Conservation (phyloP, 2,797 vertebrate genomes). For the Chrysocyon brachyurus region DNA sequence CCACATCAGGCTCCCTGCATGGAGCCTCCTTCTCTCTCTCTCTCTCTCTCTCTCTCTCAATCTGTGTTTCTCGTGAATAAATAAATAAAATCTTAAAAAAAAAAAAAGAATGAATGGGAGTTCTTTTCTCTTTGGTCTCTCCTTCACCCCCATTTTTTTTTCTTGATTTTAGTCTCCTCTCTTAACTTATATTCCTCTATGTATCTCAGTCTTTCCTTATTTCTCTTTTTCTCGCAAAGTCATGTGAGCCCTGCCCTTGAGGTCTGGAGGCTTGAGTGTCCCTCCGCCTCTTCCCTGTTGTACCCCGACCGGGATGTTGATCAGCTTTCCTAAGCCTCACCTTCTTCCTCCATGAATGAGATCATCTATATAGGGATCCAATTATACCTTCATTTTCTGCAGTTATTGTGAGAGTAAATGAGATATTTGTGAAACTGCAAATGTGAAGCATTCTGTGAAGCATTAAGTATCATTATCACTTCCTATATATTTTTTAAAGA, state of each 20-base stretch:
- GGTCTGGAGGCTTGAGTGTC: neutral
- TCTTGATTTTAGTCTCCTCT: neutral
- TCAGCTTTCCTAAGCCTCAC: neutral
- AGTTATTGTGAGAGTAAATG: neutral
- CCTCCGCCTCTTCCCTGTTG: neutral
- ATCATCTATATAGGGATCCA: neutral
- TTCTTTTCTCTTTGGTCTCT: neutral
- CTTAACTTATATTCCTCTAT: neutral
- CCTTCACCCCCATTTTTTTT: neutral
- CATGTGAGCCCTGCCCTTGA: neutral
- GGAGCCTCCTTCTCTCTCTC: too few relatives aligned
- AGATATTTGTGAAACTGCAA: neutral
- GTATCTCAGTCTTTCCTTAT: neutral
- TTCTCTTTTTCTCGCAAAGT: neutral
- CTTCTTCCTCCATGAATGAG: neutral
- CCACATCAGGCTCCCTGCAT: too few relatives aligned
- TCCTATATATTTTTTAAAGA: neutral
- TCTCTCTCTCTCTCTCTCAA: too few relatives aligned
- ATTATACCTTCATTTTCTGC: neutral
- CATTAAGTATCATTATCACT: neutral
- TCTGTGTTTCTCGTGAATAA: too few relatives aligned
- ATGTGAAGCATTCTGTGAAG: neutral
- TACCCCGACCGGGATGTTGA: rapidly evolving
- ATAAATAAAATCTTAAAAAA: too few relatives aligned
- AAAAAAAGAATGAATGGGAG: too few relatives aligned